Base-by-base conservation (phyloP, 2,113 vertebrate genomes). In the Cettia cetti region DNA sequence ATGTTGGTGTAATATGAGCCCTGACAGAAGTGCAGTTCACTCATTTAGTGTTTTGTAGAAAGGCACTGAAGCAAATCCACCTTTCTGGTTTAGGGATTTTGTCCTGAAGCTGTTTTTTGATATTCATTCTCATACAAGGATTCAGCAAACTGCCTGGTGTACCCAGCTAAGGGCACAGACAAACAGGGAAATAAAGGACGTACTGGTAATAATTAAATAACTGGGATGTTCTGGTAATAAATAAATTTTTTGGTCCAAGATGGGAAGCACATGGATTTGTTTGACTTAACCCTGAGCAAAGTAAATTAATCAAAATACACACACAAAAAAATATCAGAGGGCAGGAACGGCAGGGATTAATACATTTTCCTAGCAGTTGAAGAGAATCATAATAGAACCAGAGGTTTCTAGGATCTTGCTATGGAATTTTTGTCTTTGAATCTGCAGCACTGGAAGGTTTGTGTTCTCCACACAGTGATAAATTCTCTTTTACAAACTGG, bases 401-500 rank as follows among this genome's bases (percentile, higher is more conserved):
- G 24, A 66, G 78, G 76, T 64, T 76, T 40, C 69, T 81, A 78
- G 65, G 88, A 77, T 59, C 54, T 49, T 54, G 56, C 71, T 64
- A 17, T 63, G 89, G 63, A 86, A 87, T 94, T 96, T 85, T 91
- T 95, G 80, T 93, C 89, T 93, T 95, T 52, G 87, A 94, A 82
- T 86, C 77, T 53, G 44, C 54, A 83, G 80, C 27, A 14, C 19
- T 82, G 86, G 76, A 57, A 93, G 50, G 65, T 47, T 82, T 74
- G 18, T 75, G 63, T 53, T 92, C 93, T 79, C 84, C 92, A 86
- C 76, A 44, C 90, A 40, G 86, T 47, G 69, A 92, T 97, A 96
- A 82, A 84, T 82, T 82, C 84, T 90, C 85, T 78, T 91, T 94
- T 95, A 94, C 94, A 90, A 95, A 95, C 84, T 92, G 89, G 78